Evolutionary conservation across 2,797 vertebrate genomes (phyloP).

Genomic region (Typhlichthys subterraneus): DNA sequence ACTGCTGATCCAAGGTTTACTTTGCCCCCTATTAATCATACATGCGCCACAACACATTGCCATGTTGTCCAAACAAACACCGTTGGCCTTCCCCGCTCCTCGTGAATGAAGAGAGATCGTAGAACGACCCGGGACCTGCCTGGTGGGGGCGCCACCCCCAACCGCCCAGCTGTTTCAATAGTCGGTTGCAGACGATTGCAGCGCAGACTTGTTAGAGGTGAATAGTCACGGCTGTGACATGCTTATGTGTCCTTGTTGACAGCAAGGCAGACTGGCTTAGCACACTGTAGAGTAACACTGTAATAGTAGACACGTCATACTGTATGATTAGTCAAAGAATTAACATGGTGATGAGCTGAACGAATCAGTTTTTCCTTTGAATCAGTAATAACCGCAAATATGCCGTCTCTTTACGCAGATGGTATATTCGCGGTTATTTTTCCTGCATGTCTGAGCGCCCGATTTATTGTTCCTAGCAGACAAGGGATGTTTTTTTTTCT

Average conservation of each 20-base stretch:
- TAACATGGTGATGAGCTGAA: constrained; percentile 15
- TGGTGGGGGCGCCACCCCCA: constrained; percentile 13
- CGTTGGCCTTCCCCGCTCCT: neutral
- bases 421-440: constrained; percentile 13
- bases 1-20: constrained; percentile 18
- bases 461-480: constrained; percentile 4
- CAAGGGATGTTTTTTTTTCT: neutral
- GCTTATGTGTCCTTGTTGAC: neutral
- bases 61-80: constrained; percentile 39
- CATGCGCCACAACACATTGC: constrained; percentile 17
- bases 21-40: constrained; percentile 37
- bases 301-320: too few relatives aligned
- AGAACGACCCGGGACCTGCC: constrained; percentile 22
- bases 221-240: constrained; percentile 24
- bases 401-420: neutral
- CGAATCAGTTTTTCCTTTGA: neutral
- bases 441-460: constrained; percentile 18
- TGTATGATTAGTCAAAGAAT: constrained; percentile 18
- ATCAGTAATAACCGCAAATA: neutral
- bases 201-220: constrained; percentile 10
- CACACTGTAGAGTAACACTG: too few relatives aligned
- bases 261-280: too few relatives aligned
- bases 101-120: neutral
- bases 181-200: constrained; percentile 22
- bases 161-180: constrained; percentile 52